These are phyloP conservation scores for Platyura marginata DNA, from an alignment of 1,140 invertebrate genomes.

Conservation along the genomic window DNA sequence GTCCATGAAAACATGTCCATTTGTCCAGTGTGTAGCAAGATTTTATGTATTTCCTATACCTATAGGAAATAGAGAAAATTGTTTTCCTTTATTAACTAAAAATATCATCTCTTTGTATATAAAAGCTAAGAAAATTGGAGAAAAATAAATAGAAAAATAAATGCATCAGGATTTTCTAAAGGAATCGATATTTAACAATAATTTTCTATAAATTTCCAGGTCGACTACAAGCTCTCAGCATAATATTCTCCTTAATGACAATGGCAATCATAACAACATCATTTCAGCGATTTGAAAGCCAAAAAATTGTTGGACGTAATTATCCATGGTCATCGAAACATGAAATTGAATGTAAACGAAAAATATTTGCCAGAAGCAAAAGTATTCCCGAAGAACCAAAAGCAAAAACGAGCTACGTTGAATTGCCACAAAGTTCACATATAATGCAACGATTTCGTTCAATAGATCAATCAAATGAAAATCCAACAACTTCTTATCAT, in stretches of 20 bases:
- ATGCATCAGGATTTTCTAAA: too few species aligned
- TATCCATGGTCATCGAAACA: slow-evolving; percentile 43
- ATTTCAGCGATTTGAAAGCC: slow-evolving; percentile 56
- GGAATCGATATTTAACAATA: too few species aligned
- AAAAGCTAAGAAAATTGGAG: too few species aligned
- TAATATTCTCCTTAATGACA: slow-evolving; percentile 41
- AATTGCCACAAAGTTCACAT: slow-evolving; percentile 18
- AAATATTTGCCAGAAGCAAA: background rate
- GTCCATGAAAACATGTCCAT: too few species aligned
- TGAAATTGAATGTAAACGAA: slow-evolving; percentile 8
- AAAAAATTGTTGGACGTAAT: slow-evolving; percentile 45
- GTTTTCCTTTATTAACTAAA: too few species aligned
- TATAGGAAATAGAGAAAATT: too few species aligned
- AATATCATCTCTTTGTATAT: too few species aligned
- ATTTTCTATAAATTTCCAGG: too few species aligned
- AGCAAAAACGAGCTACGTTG: slow-evolving; percentile 6
- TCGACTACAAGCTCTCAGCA: slow-evolving; percentile 37
- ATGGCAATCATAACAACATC: slow-evolving; percentile 43
- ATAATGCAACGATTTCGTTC: slow-evolving; percentile 8
- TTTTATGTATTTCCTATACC: too few species aligned
- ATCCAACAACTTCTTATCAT: background rate
- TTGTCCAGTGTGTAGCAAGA: too few species aligned
- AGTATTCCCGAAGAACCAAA: slow-evolving; percentile 5
- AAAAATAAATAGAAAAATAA: too few species aligned
- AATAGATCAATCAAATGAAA: background rate